These are phyloP conservation scores for Heliconius hewitsoni DNA, from an alignment of 1,140 invertebrate species.

Conservation along the genomic window DNA sequence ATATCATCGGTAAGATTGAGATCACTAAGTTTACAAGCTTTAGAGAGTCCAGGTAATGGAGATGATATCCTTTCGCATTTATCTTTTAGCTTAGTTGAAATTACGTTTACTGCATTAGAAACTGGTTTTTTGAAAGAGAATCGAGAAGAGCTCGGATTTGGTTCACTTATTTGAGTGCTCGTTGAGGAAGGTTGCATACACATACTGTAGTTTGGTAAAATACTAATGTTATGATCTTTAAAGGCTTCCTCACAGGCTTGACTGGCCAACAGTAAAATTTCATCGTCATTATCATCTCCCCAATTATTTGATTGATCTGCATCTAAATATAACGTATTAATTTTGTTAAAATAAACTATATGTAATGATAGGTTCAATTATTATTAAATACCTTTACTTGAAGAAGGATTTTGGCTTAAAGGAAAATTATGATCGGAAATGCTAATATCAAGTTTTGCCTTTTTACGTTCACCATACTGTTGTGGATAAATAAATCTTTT, in stretches of 20 bases:
- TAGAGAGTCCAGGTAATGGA: constrained; percentile 61
- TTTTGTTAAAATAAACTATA: constrained; percentile 17
- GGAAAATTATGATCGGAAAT: constrained; percentile 72
- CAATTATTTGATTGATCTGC: constrained; percentile 54
- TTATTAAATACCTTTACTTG: constrained; percentile 51
- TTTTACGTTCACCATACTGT: constrained; percentile 63
- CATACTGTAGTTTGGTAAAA: constrained; percentile 55
- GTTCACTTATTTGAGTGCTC: constrained; percentile 54
- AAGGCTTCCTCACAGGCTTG: constrained; percentile 73
- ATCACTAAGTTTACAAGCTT: constrained; percentile 42
- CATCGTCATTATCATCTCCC: constrained; percentile 75
- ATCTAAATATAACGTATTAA: constrained; percentile 36
- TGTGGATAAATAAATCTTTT: constrained; percentile 63
- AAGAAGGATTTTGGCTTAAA: constrained; percentile 62
- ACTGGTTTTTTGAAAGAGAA: constrained; percentile 66
- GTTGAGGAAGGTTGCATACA: constrained; percentile 66
- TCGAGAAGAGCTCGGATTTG: constrained; percentile 52
- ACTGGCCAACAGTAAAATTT: constrained; percentile 72
- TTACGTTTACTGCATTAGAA: constrained; percentile 33
- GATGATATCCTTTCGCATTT: constrained; percentile 65
- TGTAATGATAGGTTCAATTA: not conserved
- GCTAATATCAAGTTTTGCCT: constrained; percentile 64
- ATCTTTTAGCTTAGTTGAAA: constrained; percentile 59
- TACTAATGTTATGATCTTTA: constrained; percentile 49
- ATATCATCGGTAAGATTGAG: constrained; percentile 53